Conservation (phyloP, 2,797 vertebrate genomes). For the Myiotriccus ornatus region DNA sequence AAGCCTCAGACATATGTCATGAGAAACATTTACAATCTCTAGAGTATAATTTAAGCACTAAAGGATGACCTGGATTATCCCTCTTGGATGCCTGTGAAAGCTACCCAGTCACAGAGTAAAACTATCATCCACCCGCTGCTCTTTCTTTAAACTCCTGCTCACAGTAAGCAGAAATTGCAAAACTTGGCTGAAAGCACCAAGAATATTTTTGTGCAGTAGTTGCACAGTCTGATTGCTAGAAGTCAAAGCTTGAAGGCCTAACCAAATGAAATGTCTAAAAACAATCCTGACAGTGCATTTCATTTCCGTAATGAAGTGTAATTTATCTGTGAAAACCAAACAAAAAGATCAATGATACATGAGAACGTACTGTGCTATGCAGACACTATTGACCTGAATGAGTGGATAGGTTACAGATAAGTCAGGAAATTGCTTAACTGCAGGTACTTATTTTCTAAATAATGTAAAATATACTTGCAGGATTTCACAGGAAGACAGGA, state of each 20-base stretch:
- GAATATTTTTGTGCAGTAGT: neutral
- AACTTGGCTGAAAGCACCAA: neutral
- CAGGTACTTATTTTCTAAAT: neutral
- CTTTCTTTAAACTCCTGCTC: neutral
- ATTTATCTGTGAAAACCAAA: neutral
- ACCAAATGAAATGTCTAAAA: neutral
- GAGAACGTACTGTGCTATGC: neutral
- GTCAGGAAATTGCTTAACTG: neutral
- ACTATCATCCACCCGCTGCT: neutral
- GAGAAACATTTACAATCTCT: constrained; percentile 56
- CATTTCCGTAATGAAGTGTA: neutral
- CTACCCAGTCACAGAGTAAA: neutral
- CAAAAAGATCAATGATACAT: neutral
- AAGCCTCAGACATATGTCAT: constrained; percentile 53
- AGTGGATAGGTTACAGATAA: neutral
- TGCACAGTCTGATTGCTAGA: neutral
- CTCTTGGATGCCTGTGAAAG: neutral
- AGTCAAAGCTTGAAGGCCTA: neutral
- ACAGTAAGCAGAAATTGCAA: neutral
- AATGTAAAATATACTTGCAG: neutral
- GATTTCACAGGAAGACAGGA: neutral
- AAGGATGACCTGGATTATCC: constrained; percentile 28
- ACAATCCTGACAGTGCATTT: neutral
- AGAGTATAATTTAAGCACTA: constrained; percentile 8
- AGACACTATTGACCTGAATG: neutral